phyloP scores from a whole-genome alignment of 2,888 invertebrate species.

The Lepidochrysops patricia region DNA sequence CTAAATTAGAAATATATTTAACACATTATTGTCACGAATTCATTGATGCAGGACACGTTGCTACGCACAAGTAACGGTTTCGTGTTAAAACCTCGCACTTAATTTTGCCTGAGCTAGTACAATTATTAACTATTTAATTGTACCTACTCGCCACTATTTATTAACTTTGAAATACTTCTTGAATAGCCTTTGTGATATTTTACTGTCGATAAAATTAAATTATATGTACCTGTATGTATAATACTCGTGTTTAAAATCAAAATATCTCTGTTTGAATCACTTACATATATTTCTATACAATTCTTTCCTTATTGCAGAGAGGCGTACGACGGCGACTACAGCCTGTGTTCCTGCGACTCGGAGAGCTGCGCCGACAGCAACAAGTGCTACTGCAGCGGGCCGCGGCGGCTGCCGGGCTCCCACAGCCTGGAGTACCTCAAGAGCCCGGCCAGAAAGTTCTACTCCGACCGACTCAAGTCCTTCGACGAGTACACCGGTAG shows the following conservation, averaged over 20 bases:
- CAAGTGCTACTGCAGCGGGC: constrained; percentile 85
- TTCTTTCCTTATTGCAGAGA: too few relatives aligned
- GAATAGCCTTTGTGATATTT: too few relatives aligned
- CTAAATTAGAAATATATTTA: constrained; percentile 12
- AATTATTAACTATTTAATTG: too few relatives aligned
- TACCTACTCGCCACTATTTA: too few relatives aligned
- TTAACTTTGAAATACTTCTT: too few relatives aligned
- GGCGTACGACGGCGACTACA: constrained; percentile 53
- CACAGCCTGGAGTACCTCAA: constrained; percentile 72
- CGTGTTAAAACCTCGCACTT: not conserved
- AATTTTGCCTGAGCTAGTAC: not conserved
- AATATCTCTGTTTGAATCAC: too few relatives aligned
- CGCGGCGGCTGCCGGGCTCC: constrained; percentile 49
- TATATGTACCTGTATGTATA: too few relatives aligned
- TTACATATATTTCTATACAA: too few relatives aligned
- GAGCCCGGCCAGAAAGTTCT: constrained; percentile 60
- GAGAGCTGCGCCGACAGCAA: constrained; percentile 91
- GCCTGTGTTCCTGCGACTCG: constrained; percentile 86
- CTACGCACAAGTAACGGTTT: not conserved
- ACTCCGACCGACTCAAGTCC: constrained; percentile 51
- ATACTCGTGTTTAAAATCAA: too few relatives aligned
- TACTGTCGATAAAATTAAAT: too few relatives aligned
- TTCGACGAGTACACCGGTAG: constrained; percentile 61
- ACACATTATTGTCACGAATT: constrained; percentile 7
- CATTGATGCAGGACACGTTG: not conserved